These are phyloP conservation scores for Haliclona indistincta DNA, from an alignment of 37 sponge, comb jelly and placozoan genomes.

Conservation along the genomic window DNA sequence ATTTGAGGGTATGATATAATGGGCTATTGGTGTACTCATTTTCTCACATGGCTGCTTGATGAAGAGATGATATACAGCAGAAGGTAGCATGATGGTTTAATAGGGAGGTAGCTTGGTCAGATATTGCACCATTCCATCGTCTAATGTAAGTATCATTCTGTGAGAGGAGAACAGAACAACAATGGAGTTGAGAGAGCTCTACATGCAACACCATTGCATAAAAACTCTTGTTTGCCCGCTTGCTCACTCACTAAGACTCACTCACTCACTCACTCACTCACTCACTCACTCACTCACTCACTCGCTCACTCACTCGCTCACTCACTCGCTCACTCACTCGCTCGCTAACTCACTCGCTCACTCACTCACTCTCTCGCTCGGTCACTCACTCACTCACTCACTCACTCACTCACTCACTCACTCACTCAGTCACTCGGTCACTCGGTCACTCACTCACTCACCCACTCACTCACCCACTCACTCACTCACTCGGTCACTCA, in stretches of 20 bases:
- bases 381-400: background rate
- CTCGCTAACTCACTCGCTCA: no score
- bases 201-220: no score
- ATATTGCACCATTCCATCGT: conserved; percentile 27
- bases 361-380: no score
- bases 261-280: background rate
- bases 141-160: background rate
- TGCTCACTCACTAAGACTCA: background rate
- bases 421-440: no score
- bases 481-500: no score
- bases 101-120: conserved; percentile 5
- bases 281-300: background rate
- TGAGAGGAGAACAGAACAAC: background rate
- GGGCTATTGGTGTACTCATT: background rate
- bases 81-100: conserved; percentile 38
- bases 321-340: no score
- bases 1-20: no score
- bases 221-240: background rate
- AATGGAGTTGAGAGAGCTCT: background rate
- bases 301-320: no score
- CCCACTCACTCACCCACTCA: no score
- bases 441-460: no score
- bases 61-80: conserved; percentile 30
- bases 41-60: conserved; percentile 38
- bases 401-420: background rate